Evolutionary conservation across 2,888 invertebrate genomes (phyloP).

Genomic region (Hypomecis atomaria): DNA sequence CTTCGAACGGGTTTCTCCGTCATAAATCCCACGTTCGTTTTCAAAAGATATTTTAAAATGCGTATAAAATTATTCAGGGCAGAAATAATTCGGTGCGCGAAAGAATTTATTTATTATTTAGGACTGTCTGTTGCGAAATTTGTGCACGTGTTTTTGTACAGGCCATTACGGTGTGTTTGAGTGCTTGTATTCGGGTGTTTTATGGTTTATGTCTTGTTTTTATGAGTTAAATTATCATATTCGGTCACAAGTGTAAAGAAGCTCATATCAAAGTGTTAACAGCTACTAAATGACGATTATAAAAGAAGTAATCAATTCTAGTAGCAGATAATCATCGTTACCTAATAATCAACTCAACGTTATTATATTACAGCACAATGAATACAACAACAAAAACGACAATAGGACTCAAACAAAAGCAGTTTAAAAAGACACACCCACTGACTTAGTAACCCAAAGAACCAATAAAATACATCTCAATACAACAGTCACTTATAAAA

Average conservation of each 20-base stretch:
- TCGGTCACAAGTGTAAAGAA: background rate
- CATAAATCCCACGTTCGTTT: slow-evolving; percentile 82
- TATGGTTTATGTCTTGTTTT: slow-evolving; percentile 31
- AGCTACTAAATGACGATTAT: background rate
- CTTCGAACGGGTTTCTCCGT: slow-evolving; percentile 79
- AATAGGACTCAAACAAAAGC: slow-evolving; percentile 36
- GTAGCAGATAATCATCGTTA: slow-evolving; percentile 1
- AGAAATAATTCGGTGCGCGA: slow-evolving; percentile 76
- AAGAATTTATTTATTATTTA: slow-evolving; percentile 71
- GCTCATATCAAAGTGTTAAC: background rate
- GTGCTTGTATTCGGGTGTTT: slow-evolving; percentile 35
- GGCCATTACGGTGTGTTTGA: slow-evolving; percentile 40
- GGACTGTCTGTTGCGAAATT: slow-evolving; percentile 58
- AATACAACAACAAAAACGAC: slow-evolving; percentile 36
- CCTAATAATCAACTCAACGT: slow-evolving; percentile 12
- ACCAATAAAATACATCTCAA: slow-evolving; percentile 68
- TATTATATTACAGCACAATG: slow-evolving; percentile 41
- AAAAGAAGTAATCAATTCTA: background rate
- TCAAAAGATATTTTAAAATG: slow-evolving; percentile 83
- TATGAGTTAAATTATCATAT: slow-evolving; percentile 12
- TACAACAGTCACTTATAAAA: slow-evolving; percentile 72
- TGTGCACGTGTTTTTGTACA: slow-evolving; percentile 67
- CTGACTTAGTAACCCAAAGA: slow-evolving; percentile 68
- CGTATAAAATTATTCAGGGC: slow-evolving; percentile 84
- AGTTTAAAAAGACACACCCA: slow-evolving; percentile 57